Base-by-base conservation (phyloP, 2,797 vertebrate genomes). In the Acrossocheilus fasciatus region DNA sequence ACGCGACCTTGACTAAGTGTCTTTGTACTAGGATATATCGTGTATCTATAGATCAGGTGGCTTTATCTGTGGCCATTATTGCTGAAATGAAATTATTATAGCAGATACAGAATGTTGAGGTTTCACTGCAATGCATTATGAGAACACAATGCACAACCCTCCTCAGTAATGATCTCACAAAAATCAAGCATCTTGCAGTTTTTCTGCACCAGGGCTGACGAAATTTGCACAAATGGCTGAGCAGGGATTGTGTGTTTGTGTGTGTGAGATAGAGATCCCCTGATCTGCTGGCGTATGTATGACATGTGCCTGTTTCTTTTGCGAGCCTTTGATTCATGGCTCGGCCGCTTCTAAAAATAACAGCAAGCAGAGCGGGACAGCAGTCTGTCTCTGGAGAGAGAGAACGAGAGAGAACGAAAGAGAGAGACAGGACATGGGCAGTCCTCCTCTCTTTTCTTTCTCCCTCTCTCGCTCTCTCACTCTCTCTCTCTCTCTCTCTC, bases 331-430 rank as follows among this genome's bases (percentile, higher is more conserved):
- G 93, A 94, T 94, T 95, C 92, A 91, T 84, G 15, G 86, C 88
- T 85, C 87, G 90, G 89, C 90, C 90, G 91, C 87, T 92, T 93
- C 94, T 95, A 96, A 94, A 96, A 95, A 96, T 95, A 96, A 92
- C 89, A 54, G 20, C 4, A 66, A 74, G 90, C 59, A 73, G 91
- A 85, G 85, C 89, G 87, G 87, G 89, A 86, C 81, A 34, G 80
- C 6, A 73, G 64, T 39, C 75, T 64, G 47, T 76, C 87, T 87
- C 81, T 34, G 78, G 79, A 88, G 64, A 69, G 45, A 78, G 23
- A 68, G 59, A 64, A 52, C 18, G 68, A 45, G 8, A 43, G 80
- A 81, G 64, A 81, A 66, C 50, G 79, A 69, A 64, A 69, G 30
- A 69, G 64, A 80, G 36, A 82, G 80, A 57, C 8, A 59, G 68